These are phyloP conservation scores for Galeopterus variegatus DNA, from an alignment of 2,113 vertebrate species.

Conservation along the genomic window DNA sequence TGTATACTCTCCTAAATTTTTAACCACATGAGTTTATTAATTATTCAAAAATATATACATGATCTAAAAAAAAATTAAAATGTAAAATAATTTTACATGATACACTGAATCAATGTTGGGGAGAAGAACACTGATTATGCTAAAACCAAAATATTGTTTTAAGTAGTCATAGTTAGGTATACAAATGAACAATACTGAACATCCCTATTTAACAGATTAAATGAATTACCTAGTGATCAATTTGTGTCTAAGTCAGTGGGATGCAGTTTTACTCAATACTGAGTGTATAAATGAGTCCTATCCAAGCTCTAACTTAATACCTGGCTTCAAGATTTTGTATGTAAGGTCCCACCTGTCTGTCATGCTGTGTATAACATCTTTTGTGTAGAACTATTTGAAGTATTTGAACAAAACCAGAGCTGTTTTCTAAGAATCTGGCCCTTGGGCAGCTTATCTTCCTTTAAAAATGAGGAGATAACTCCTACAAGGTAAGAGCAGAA, in stretches of 20 bases:
- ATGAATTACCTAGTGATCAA: not conserved
- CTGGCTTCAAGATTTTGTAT: not conserved
- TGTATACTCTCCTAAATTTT: not conserved
- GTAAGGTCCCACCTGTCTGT: not conserved
- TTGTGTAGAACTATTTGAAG: slow-evolving; percentile 10
- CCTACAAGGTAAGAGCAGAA: not conserved
- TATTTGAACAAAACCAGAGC: not conserved
- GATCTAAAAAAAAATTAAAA: not conserved
- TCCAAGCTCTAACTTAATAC: not conserved
- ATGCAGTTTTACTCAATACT: not conserved
- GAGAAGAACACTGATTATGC: not conserved
- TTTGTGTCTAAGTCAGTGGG: not conserved
- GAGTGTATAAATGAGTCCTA: not conserved
- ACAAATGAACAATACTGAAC: not conserved
- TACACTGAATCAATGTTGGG: not conserved
- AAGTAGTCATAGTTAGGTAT: not conserved
- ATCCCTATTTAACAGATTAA: not conserved
- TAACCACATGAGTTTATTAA: not conserved
- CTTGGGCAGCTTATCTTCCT: not conserved
- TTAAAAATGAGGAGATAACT: not conserved
- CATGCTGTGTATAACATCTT: not conserved
- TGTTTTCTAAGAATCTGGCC: not conserved
- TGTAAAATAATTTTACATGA: not conserved
- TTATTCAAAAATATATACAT: not conserved
- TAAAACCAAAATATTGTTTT: slow-evolving; percentile 40